A percentile compares a stretch with the other conserved stretches of the same genome.
These are phyloP conservation scores for Agrochola circellaris DNA, from an alignment of 2,888 invertebrate species.

Conservation along the genomic window DNA sequence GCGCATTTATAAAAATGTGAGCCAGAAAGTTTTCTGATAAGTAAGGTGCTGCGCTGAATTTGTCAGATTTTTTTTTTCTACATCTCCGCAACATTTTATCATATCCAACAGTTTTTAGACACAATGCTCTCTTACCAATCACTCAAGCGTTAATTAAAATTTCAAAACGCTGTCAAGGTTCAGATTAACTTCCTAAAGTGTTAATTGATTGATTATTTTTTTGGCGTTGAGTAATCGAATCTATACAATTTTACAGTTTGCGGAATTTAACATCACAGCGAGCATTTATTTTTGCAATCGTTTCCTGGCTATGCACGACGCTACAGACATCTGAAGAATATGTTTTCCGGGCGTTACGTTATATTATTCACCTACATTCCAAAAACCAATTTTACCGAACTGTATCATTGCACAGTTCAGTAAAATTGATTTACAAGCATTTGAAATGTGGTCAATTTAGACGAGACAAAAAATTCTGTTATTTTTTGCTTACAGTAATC, in stretches of 20 bases:
- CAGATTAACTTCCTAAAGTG: neutral
- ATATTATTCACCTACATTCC: neutral
- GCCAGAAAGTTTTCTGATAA: conserved; percentile 6
- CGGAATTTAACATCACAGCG: no score
- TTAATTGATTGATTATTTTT: neutral
- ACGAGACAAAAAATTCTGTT: neutral
- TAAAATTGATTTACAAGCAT: neutral
- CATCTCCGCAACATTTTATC: neutral
- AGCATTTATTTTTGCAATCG: neutral
- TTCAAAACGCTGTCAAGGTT: neutral
- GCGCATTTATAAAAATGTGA: neutral
- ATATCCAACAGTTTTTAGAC: neutral
- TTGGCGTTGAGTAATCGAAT: neutral
- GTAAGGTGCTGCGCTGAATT: conserved; percentile 9
- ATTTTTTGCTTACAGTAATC: neutral
- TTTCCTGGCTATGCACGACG: neutral
- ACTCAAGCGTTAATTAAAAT: neutral
- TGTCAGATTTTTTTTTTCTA: neutral
- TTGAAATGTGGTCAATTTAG: neutral
- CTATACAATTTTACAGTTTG: neutral
- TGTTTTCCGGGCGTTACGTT: neutral
- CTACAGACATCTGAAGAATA: neutral
- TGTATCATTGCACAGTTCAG: neutral
- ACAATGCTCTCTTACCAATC: neutral
- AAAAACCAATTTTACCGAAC: neutral